Evolutionary conservation across 2,888 invertebrate genomes (phyloP), one percentile per base, ranked within the genome.

Genomic region (Chymomyza amoena): DNA sequence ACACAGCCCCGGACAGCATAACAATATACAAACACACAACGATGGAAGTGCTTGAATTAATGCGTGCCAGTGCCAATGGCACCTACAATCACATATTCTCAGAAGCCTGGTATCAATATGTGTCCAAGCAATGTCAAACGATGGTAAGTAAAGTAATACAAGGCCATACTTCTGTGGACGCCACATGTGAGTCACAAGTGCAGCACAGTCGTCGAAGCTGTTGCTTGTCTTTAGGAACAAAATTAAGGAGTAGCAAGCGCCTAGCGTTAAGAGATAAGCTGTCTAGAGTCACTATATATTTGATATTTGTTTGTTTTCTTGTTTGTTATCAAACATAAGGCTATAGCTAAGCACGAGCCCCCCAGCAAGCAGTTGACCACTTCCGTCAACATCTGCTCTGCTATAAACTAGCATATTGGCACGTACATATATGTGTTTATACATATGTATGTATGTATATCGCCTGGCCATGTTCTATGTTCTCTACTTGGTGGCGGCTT

Each of bases 91-190:
- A 70, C 57, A 73, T 91, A 69, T 90, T 91, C 70, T 89, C 91
- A 45, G 91, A 90, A 68, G 83, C 76, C 88, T 94, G 89, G 93
- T 92, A 89, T 91, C 93, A 92, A 91, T 93, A 90, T 92, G 92
- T 90, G 92, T 93, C 89, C 91, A 91, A 90, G 89, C 93, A 93
- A 92, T 92, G 93, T 87, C 92, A 78, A 84, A 92, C 87, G 92
- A 93, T 93, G 92, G 94, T 94, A 89, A 91, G 89, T 89, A n/a
- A n/a, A n/a, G n/a, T n/a, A n/a, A n/a, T n/a, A 45, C 56, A 54
- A 61, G n/a, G 25, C 25, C 36, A 25, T 25, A 25, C n/a, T n/a
- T n/a, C n/a, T n/a, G n/a, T 65, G 18, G 61, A 4, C 61, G 62
- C 59, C 20, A 15, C 32, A 18, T 66, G 57, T 51, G 15, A 50